Conservation (phyloP, 64 coral and sea anemone species). For the Platygyra sinensis region DNA sequence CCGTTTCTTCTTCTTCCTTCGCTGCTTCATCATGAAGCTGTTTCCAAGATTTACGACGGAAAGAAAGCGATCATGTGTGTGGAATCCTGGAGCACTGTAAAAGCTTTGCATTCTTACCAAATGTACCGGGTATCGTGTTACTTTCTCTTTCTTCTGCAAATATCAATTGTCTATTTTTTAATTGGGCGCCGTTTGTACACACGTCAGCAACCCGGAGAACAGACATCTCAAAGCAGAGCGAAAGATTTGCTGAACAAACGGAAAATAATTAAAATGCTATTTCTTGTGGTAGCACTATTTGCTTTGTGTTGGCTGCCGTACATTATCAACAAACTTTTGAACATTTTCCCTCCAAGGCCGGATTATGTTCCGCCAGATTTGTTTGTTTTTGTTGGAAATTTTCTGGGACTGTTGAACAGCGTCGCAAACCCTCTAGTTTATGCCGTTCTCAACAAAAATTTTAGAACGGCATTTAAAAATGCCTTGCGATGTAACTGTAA, state of each 20-base stretch:
- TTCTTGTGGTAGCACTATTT: slow-evolving; percentile 76
- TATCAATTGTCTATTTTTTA: slow-evolving; percentile 76
- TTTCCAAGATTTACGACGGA: neutral
- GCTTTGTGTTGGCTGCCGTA: slow-evolving; percentile 78
- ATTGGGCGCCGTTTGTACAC: slow-evolving; percentile 71
- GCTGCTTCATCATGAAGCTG: slow-evolving; percentile 61
- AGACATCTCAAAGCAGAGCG: slow-evolving; percentile 54
- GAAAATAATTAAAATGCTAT: slow-evolving; percentile 84
- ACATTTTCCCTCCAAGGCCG: slow-evolving; percentile 66
- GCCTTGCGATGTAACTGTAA: slow-evolving; percentile 77
- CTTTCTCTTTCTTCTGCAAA: slow-evolving; percentile 76
- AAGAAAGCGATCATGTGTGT: slow-evolving; percentile 43
- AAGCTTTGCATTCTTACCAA: slow-evolving; percentile 61
- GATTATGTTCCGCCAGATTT: slow-evolving; percentile 47
- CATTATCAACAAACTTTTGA: slow-evolving; percentile 82
- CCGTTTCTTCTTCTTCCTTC: slow-evolving; percentile 70
- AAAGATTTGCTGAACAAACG: slow-evolving; percentile 68
- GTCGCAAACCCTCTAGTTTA: slow-evolving; percentile 84
- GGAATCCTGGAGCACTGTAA: slow-evolving; percentile 63
- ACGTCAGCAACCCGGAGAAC: slow-evolving; percentile 69
- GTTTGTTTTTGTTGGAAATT: slow-evolving; percentile 82
- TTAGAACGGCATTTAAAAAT: slow-evolving; percentile 79
- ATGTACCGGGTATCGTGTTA: slow-evolving; percentile 79
- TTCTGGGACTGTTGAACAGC: slow-evolving; percentile 77
- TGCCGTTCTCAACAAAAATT: slow-evolving; percentile 75